A percentile compares a stretch with the other conserved stretches of the same genome.
Evolutionary conservation across 1,140 invertebrate species (phyloP).

Genomic region (Camponotus pennsylvanicus): DNA sequence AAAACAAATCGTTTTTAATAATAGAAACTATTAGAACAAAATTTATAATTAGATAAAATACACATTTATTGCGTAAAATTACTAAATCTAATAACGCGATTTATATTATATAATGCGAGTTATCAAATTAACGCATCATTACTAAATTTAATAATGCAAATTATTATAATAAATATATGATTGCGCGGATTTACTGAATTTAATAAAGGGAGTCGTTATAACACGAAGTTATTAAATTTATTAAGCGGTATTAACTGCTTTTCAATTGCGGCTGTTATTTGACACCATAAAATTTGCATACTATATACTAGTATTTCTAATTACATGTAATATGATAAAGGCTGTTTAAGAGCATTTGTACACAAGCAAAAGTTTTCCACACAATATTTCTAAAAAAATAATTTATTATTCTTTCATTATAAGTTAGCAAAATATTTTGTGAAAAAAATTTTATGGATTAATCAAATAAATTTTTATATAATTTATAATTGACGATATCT

Average conservation of each 20-base stretch:
- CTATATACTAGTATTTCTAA: slow-evolving; percentile 21
- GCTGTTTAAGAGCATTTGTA: not conserved
- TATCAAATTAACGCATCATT: slow-evolving; percentile 55
- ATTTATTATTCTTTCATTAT: not conserved
- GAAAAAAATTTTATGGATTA: not conserved
- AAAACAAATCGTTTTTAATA: not conserved
- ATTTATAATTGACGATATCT: not conserved
- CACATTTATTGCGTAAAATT: slow-evolving; percentile 16
- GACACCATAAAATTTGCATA: slow-evolving; percentile 34
- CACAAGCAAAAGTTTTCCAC: not conserved
- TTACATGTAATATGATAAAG: slow-evolving; percentile 13
- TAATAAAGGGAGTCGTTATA: slow-evolving; percentile 53
- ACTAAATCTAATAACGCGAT: slow-evolving; percentile 55
- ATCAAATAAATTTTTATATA: not conserved
- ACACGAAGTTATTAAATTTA: slow-evolving; percentile 57
- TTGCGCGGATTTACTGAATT: slow-evolving; percentile 40
- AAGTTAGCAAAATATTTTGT: not conserved
- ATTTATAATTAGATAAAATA: slow-evolving; percentile 37
- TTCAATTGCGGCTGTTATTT: slow-evolving; percentile 20
- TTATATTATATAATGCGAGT: slow-evolving; percentile 42
- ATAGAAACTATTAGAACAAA: slow-evolving; percentile 16
- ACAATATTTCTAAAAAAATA: not conserved
- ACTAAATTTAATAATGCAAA: slow-evolving; percentile 57
- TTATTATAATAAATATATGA: slow-evolving; percentile 55
- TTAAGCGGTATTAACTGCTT: slow-evolving; percentile 46